These are phyloP conservation scores for Luffia ferchaultella DNA, from an alignment of 2,888 invertebrate genomes.

Conservation along the genomic window DNA sequence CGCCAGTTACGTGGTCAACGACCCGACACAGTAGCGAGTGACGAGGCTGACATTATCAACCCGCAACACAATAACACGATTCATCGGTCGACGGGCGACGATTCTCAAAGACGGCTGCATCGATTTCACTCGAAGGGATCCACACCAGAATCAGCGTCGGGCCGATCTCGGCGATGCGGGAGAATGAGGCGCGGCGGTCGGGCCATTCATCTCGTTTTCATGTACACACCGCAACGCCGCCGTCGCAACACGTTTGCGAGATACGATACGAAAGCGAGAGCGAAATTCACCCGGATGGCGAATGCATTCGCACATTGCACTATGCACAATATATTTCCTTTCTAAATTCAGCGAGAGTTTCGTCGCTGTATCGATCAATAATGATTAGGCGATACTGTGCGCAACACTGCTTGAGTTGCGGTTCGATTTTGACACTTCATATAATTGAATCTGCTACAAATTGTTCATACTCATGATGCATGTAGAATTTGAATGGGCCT, in stretches of 20 bases:
- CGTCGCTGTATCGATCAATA: constrained; percentile 14
- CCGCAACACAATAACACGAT: constrained; percentile 51
- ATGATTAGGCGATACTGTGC: too few relatives aligned
- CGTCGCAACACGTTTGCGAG: constrained; percentile 29
- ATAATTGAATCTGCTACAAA: too few relatives aligned
- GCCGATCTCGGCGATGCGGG: constrained; percentile 48
- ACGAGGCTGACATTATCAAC: constrained; percentile 40
- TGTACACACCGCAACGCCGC: constrained; percentile 35
- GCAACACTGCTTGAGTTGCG: too few relatives aligned
- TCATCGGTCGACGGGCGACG: constrained; percentile 37
- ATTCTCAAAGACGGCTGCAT: constrained; percentile 35
- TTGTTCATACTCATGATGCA: too few relatives aligned
- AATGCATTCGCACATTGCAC: constrained; percentile 24
- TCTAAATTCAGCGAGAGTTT: neutral
- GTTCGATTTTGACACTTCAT: too few relatives aligned
- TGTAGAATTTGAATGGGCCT: too few relatives aligned
- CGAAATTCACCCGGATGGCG: constrained; percentile 43
- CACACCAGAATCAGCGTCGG: constrained; percentile 41
- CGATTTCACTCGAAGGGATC: constrained; percentile 37
- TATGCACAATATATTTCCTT: constrained; percentile 26
- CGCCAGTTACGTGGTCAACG: constrained; percentile 37
- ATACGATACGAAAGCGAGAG: constrained; percentile 59
- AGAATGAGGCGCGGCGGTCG: constrained; percentile 44
- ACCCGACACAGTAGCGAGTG: constrained; percentile 30
- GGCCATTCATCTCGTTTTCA: constrained; percentile 63